Evolutionary conservation across 2,113 vertebrate genomes (phyloP).

Genomic region (Balaenoptera acutorostrata): DNA sequence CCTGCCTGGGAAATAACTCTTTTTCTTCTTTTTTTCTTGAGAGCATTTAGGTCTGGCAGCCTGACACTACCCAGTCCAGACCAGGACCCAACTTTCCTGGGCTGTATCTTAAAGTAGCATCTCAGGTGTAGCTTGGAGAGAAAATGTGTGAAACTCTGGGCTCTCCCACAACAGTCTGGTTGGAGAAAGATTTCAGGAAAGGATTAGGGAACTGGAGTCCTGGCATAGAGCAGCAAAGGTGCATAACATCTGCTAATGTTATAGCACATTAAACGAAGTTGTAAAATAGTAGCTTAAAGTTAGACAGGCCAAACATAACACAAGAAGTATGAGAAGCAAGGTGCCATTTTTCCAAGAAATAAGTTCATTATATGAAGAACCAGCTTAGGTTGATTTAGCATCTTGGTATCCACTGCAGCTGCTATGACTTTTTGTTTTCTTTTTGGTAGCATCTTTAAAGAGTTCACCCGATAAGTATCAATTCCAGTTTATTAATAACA

Average conservation of each 20-base stretch:
- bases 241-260: constrained; percentile 57
- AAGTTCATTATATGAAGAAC: constrained; percentile 36
- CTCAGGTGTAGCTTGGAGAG: constrained; percentile 36
- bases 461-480: constrained; percentile 22
- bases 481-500: constrained; percentile 53
- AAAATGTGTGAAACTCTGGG: not conserved
- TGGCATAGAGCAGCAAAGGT: constrained; percentile 45
- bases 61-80: not conserved
- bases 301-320: constrained; percentile 63
- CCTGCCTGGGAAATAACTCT: constrained; percentile 43
- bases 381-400: not conserved
- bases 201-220: constrained; percentile 54
- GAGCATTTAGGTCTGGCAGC: constrained; percentile 48
- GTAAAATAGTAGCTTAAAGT: constrained; percentile 59
- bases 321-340: constrained; percentile 34
- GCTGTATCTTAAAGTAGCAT: not conserved
- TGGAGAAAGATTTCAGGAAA: constrained; percentile 37
- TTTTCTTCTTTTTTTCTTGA: not conserved
- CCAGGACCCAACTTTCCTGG: not conserved
- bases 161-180: not conserved
- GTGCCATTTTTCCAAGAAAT: constrained; percentile 51
- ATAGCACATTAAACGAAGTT: constrained; percentile 50
- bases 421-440: not conserved
- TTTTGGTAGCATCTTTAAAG: not conserved
- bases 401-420: not conserved